phyloP scores from a whole-genome alignment of 2,113 vertebrate species.

The Trichomycterus rosablanca region DNA sequence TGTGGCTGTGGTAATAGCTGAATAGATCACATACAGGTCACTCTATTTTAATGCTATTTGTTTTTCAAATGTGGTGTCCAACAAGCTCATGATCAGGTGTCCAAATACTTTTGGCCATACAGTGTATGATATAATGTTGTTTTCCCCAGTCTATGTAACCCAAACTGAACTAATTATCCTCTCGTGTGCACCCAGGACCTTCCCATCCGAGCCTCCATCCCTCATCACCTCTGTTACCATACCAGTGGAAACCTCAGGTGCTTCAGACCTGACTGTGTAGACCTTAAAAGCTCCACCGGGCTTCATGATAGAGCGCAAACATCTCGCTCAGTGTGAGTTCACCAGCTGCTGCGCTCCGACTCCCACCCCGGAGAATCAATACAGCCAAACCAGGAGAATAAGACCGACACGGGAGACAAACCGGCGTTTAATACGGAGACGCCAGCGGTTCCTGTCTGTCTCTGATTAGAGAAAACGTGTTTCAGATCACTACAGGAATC shows the following conservation, averaged over 20 bases:
- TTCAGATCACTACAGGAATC: background rate
- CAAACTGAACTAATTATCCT: too few species aligned
- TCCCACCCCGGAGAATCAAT: conserved; percentile 58
- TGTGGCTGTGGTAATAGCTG: too few species aligned
- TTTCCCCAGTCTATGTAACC: too few species aligned
- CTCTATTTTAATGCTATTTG: too few species aligned
- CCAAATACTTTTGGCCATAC: too few species aligned
- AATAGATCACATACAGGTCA: too few species aligned
- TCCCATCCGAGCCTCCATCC: background rate
- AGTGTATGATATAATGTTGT: too few species aligned
- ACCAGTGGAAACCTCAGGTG: too few species aligned
- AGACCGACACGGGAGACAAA: conserved; percentile 31
- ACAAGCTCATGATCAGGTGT: too few species aligned
- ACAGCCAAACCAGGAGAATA: conserved; percentile 20
- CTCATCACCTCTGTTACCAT: background rate
- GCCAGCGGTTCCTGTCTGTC: background rate
- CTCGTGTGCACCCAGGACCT: too few species aligned
- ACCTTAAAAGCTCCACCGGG: conserved; percentile 5
- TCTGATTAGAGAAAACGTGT: conserved; percentile 5
- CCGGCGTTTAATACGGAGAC: conserved; percentile 21
- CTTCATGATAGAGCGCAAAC: conserved; percentile 4
- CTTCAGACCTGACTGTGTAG: background rate
- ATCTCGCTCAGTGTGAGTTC: background rate
- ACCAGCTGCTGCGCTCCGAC: conserved; percentile 7
- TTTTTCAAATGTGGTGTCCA: too few species aligned